phyloP scores from a whole-genome alignment of 2,113 vertebrate species.

The Madoqua kirkii region DNA sequence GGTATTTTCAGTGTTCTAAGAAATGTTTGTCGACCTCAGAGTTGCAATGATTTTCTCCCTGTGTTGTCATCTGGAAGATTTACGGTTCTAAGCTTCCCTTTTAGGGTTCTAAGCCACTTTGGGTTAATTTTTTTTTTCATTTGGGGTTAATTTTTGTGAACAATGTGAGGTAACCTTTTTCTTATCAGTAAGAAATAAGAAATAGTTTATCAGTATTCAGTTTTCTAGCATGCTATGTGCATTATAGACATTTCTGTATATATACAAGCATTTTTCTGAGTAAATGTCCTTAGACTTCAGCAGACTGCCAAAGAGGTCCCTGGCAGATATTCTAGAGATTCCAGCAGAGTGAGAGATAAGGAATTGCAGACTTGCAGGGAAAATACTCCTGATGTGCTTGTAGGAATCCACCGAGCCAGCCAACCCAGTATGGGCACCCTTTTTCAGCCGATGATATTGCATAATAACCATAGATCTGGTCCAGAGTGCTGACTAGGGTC shows the following conservation, averaged over 20 bases:
- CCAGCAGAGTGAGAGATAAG: neutral
- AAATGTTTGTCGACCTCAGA: neutral
- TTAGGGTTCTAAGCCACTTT: neutral
- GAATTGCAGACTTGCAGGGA: neutral
- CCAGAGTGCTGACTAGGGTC: neutral
- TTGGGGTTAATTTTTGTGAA: neutral
- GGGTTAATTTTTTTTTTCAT: neutral
- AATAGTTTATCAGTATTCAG: neutral
- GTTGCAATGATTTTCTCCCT: neutral
- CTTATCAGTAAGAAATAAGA: neutral
- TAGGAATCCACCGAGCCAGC: neutral
- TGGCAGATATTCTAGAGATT: neutral
- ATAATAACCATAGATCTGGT: neutral
- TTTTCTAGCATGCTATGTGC: neutral
- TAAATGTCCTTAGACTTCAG: neutral
- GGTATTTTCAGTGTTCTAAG: neutral
- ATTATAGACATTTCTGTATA: neutral
- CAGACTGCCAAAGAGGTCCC: neutral
- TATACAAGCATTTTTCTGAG: neutral
- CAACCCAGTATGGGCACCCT: neutral
- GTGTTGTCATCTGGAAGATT: neutral
- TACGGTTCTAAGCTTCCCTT: neutral
- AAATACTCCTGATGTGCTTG: accelerated
- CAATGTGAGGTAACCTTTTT: neutral
- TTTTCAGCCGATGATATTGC: neutral